A percentile compares a stretch with the other conserved stretches of the same genome.
Conservation (phyloP, 2,113 vertebrate genomes). For the Anser cygnoides region DNA sequence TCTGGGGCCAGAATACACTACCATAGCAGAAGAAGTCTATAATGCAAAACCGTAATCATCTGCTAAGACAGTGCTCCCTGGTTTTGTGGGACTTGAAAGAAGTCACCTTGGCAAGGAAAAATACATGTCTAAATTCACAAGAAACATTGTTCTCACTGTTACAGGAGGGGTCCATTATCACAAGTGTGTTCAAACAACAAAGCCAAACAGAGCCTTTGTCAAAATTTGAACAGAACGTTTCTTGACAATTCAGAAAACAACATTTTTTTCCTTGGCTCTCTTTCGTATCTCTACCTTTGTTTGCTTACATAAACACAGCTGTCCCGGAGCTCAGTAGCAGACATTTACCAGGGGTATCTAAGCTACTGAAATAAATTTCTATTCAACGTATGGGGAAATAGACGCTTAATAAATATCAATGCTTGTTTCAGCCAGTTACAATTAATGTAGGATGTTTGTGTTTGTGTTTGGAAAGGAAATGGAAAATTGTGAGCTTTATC, state of each 20-base stretch:
- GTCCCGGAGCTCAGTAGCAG: not conserved
- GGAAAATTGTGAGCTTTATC: not conserved
- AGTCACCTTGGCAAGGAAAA: not conserved
- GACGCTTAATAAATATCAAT: not conserved
- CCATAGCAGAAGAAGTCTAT: not conserved
- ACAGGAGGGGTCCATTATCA: not conserved
- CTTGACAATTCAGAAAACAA: not conserved
- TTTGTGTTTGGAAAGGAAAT: not conserved
- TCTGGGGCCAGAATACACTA: not conserved
- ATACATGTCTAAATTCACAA: not conserved
- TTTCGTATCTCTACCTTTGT: not conserved
- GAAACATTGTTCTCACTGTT: not conserved
- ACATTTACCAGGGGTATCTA: not conserved
- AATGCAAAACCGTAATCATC: not conserved
- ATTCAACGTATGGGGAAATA: not conserved
- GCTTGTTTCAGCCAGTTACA: not conserved
- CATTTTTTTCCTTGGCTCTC: not conserved
- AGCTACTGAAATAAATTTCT: not conserved
- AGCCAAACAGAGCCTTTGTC: accelerated
- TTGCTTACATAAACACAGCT: not conserved
- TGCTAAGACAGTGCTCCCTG: not conserved
- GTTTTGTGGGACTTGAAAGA: not conserved
- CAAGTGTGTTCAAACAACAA: not conserved
- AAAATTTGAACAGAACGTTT: not conserved
- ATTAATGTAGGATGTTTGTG: not conserved